phyloP scores from a whole-genome alignment of 2,888 invertebrate genomes.

The Monoplex corrugatus region DNA sequence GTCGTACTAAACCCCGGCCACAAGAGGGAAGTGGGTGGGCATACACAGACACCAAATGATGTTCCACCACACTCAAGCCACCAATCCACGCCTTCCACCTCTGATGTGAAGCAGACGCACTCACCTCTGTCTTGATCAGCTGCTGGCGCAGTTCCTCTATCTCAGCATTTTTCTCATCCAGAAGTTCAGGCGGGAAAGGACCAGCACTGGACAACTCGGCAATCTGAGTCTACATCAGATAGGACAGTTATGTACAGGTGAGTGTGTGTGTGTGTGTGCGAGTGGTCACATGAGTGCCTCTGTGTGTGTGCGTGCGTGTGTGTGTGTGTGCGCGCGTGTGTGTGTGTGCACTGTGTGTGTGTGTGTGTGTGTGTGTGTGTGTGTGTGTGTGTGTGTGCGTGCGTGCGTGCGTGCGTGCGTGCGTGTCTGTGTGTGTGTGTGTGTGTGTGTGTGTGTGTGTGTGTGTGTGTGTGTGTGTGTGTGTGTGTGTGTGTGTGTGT shows the following conservation, averaged over 20 bases:
- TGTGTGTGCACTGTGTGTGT: neutral
- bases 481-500: too few species aligned
- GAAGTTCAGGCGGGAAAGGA: slow-evolving; percentile 71
- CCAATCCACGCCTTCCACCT: neutral
- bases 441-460: slow-evolving; percentile 8
- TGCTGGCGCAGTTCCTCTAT: slow-evolving; percentile 53
- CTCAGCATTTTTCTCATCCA: slow-evolving; percentile 79
- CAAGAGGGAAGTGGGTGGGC: too few species aligned
- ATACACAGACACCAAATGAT: too few species aligned
- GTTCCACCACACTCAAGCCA: neutral
- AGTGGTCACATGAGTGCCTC: too few species aligned
- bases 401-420: neutral
- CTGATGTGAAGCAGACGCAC: neutral
- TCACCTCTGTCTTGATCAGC: slow-evolving; percentile 37
- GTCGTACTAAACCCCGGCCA: too few species aligned
- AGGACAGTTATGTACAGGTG: neutral
- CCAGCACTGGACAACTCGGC: slow-evolving; percentile 34
- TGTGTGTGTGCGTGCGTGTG: neutral
- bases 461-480: too few species aligned
- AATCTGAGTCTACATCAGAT: neutral
- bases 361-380: neutral
- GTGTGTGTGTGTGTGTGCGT: neutral
- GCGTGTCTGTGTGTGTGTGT: neutral
- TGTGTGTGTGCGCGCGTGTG: neutral
- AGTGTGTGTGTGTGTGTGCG: neutral